Evolutionary conservation across 2,113 vertebrate species (phyloP).

Genomic region (Lonchura striata): DNA sequence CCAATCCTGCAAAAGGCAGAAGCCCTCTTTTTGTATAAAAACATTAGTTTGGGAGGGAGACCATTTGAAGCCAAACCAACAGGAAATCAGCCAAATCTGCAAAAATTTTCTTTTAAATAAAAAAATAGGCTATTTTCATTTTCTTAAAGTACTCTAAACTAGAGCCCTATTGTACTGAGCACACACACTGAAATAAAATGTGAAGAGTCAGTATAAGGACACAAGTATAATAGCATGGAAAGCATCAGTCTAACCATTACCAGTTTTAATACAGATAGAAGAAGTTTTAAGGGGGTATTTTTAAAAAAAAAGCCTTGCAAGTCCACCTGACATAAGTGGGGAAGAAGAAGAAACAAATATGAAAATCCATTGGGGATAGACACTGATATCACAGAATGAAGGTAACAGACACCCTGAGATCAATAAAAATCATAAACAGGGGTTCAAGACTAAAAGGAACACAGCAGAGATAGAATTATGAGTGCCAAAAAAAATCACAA

Average conservation of each 20-base stretch:
- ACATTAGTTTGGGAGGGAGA: not conserved
- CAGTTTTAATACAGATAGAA: not conserved
- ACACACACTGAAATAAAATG: not conserved
- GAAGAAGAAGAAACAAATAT: not conserved
- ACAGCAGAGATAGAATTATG: not conserved
- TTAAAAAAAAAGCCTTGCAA: not conserved
- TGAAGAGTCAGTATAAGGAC: not conserved
- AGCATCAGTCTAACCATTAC: not conserved
- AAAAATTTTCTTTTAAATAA: not conserved
- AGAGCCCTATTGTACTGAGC: not conserved
- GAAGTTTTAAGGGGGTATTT: not conserved
- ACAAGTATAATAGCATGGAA: not conserved
- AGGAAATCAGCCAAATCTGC: not conserved
- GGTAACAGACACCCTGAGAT: not conserved
- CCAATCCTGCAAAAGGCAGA: not conserved
- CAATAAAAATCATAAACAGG: not conserved
- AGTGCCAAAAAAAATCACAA: not conserved
- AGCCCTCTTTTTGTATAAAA: not conserved
- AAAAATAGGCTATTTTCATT: not conserved
- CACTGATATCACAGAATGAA: not conserved
- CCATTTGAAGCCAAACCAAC: not conserved
- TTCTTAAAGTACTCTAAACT: not conserved
- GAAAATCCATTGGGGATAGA: not conserved
- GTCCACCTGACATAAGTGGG: not conserved
- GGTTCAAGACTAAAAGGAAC: not conserved